These are phyloP conservation scores for Champsocephalus gunnari DNA, from an alignment of 2,797 vertebrate species.

Conservation along the genomic window DNA sequence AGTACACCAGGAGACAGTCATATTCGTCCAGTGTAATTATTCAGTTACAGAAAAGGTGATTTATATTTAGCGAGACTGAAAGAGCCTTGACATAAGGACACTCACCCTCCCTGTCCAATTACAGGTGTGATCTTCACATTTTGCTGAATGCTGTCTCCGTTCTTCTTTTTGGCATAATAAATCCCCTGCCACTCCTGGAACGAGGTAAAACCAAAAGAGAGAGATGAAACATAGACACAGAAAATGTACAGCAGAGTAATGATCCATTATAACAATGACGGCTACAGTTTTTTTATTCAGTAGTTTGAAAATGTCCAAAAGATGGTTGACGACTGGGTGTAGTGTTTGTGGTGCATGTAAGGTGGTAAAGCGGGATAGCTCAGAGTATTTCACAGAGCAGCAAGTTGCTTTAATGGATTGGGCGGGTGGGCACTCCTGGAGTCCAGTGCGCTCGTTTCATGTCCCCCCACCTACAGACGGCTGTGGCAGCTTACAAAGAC, in stretches of 20 bases:
- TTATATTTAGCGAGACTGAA: constrained; percentile 7
- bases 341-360: constrained; percentile 25
- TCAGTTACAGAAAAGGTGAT: constrained; percentile 9
- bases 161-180: constrained; percentile 96
- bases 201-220: constrained; percentile 27
- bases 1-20: constrained; percentile 14
- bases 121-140: constrained; percentile 99
- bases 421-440: constrained; percentile 51
- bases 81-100: constrained; percentile 36
- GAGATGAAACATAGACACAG: constrained; percentile 8
- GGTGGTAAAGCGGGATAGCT: constrained; percentile 18
- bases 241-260: background rate
- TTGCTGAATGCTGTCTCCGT: constrained; percentile 95
- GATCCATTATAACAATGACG: background rate
- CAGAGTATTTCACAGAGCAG: constrained; percentile 50
- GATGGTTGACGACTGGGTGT: constrained; percentile 8
- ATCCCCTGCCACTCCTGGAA: constrained; percentile 98
- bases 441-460: constrained; percentile 73
- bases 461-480: constrained; percentile 60
- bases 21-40: constrained; percentile 1
- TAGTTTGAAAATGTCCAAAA: background rate
- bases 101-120: constrained; percentile 97
- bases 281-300: background rate
- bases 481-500: constrained; percentile 73
- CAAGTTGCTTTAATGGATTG: constrained; percentile 59